These are phyloP conservation scores for Cassiopea andromeda DNA, from an alignment of 30 jellyfish, hydroid and myxozoan genomes.

Conservation along the genomic window DNA sequence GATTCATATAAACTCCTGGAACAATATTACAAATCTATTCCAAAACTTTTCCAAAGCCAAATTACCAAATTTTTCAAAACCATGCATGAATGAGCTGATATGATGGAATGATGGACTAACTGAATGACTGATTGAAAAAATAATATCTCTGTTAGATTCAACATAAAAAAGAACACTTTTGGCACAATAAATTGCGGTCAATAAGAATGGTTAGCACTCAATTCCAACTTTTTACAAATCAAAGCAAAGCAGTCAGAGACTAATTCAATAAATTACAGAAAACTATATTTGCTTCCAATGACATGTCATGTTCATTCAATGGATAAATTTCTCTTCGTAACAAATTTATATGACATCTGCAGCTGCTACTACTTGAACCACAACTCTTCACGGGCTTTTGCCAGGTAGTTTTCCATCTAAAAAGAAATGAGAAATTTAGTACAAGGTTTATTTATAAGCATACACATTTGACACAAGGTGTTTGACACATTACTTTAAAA, in stretches of 20 bases:
- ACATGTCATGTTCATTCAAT: not conserved
- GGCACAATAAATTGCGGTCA: not conserved
- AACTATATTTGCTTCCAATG: not conserved
- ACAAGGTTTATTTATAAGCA: no score
- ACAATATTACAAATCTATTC: no score
- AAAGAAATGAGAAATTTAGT: not conserved
- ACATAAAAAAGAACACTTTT: not conserved
- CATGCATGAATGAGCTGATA: no score
- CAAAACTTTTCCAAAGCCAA: no score
- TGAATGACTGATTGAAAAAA: no score
- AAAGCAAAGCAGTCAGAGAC: not conserved
- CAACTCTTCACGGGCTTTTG: constrained; percentile 49
- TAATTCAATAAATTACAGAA: not conserved
- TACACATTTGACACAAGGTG: no score
- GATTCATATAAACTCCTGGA: no score
- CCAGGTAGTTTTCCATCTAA: constrained; percentile 54
- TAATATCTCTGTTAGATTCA: not conserved
- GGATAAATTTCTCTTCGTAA: not conserved
- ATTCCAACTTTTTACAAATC: not conserved
- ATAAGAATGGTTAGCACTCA: not conserved
- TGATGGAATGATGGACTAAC: no score
- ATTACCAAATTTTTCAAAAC: no score
- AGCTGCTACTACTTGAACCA: constrained; percentile 43
- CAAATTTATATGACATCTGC: not conserved
- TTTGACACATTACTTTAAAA: no score